phyloP scores from a whole-genome alignment of 2,797 vertebrate genomes.

The Xenops minutus region DNA sequence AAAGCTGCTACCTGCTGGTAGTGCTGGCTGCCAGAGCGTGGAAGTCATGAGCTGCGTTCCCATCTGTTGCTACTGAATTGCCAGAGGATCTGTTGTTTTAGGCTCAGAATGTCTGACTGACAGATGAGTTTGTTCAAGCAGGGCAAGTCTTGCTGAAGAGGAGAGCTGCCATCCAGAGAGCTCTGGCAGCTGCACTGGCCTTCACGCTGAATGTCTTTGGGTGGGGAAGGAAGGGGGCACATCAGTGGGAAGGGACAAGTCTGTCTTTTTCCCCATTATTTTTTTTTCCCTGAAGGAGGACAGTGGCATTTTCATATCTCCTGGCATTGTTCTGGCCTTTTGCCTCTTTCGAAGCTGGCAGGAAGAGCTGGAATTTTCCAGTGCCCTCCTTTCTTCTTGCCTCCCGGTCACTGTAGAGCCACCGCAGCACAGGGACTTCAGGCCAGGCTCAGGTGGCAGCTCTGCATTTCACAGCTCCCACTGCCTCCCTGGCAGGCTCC shows the following conservation, averaged over 20 bases:
- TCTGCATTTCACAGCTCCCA: not conserved
- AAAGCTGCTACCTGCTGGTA: conserved; percentile 36
- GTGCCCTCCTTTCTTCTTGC: not conserved
- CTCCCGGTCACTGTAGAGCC: not conserved
- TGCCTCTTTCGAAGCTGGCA: not conserved
- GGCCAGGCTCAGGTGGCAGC: conserved; percentile 33
- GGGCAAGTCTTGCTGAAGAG: not conserved
- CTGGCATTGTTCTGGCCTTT: not conserved
- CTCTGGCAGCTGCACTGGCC: not conserved
- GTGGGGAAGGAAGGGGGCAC: not conserved
- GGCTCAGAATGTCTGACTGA: not conserved
- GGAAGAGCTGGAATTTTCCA: conserved; percentile 19
- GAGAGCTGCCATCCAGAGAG: conserved; percentile 18
- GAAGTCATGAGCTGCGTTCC: not conserved
- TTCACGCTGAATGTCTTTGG: not conserved
- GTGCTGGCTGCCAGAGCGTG: not conserved
- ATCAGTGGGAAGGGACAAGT: not conserved
- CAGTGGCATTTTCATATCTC: not conserved
- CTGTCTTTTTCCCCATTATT: not conserved
- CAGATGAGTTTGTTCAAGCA: not conserved
- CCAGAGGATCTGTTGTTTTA: not conserved
- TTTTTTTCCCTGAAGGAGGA: not conserved
- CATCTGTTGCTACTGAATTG: not conserved
- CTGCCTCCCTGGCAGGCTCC: not conserved
- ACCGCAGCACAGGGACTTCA: not conserved